Evolutionary conservation across 2,797 vertebrate species (phyloP), one percentile per base, ranked within the genome.

Genomic region (Danio choprae): DNA sequence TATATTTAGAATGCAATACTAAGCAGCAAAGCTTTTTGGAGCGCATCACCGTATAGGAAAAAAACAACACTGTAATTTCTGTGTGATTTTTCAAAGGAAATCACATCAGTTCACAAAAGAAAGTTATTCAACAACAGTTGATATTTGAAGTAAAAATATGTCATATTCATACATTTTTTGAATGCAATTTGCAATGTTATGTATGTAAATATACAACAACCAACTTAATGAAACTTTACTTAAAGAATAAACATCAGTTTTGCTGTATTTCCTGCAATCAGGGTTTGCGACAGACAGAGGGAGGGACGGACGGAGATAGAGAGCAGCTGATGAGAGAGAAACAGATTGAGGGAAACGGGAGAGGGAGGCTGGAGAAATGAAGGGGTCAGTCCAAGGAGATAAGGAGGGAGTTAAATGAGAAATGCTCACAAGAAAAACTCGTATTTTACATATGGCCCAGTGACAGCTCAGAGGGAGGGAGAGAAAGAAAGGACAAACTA

Each of bases 391-490:
- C 68, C 84, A 50, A 83, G 15, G 83, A 90, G 91, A 93, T 93
- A 92, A 90, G 89, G 72, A 85, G 88, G 82, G 81, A 84, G 83
- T 88, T 68, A 89, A 90, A 89, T 87, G 86, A 88, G 89, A 91
- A 90, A 91, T 81, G 80, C 83, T 86, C 85, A 83, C 87, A 91
- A 89, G 87, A 86, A 51, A 89, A 91, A 92, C 89, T 89, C 90
- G 91, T 91, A 88, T 92, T 93, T 92, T 91, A 92, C 90, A 91
- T 91, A 87, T 84, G 88, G 87, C 41, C 55, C 18, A 16, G 53
- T 80, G 71, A 58, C 67, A 36, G 76, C 51, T 73, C 71, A 59
- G 79, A 65, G 59, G 71, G 22, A 67, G 72, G 64, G 67, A 77
- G 63, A 20, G 63, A 74, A 69, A 10, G 73, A 29, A 74, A 74